Evolutionary conservation across 2,888 invertebrate species (phyloP).

Genomic region (Poecilus cupreus): DNA sequence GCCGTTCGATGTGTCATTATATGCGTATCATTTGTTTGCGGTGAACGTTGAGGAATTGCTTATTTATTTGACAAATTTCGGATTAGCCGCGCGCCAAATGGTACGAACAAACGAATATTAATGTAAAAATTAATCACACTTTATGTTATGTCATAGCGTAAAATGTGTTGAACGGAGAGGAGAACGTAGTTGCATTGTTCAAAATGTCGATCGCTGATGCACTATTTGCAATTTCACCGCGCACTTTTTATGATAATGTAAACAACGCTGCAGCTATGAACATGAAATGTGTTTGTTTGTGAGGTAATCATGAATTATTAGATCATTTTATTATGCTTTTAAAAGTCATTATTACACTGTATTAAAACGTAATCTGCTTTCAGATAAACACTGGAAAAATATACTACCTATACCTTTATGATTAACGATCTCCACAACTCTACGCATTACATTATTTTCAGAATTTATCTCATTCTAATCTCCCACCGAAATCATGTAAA

Average conservation of each 20-base stretch:
- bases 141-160: conserved; percentile 47
- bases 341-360: conserved; percentile 34
- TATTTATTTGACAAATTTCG: conserved; percentile 58
- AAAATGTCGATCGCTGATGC: conserved; percentile 36
- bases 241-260: conserved; percentile 34
- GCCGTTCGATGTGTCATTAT: neutral
- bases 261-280: conserved; percentile 10
- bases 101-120: conserved; percentile 55
- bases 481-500: too few relatives aligned
- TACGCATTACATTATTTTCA: neutral
- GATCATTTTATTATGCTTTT: conserved; percentile 34
- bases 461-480: too few relatives aligned
- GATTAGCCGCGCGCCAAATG: conserved; percentile 45
- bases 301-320: conserved; percentile 29
- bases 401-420: neutral
- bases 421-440: neutral
- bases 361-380: conserved; percentile 17
- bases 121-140: conserved; percentile 57
- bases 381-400: neutral
- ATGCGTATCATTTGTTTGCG: conserved; percentile 48
- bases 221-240: conserved; percentile 18
- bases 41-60: conserved; percentile 55
- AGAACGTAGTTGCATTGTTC: neutral
- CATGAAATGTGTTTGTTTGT: conserved; percentile 14
- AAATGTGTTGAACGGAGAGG: neutral